phyloP scores from a whole-genome alignment of 2,888 invertebrate species.

The Drosophila anomelani region DNA sequence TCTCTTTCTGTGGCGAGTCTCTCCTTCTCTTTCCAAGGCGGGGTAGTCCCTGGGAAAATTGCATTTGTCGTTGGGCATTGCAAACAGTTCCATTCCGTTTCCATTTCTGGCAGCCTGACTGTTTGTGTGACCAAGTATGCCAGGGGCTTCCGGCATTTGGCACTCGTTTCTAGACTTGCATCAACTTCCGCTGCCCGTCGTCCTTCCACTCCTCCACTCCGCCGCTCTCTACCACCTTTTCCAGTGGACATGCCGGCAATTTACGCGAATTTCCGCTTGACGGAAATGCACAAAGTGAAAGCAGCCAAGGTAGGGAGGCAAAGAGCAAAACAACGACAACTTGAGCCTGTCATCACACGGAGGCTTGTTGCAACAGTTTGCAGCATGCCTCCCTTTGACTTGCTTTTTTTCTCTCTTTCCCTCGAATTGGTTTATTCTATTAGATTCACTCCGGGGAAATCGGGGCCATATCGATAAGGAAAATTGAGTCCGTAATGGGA shows the following conservation, averaged over 20 bases:
- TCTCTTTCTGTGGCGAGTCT: not conserved
- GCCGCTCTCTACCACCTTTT: slow-evolving; percentile 7
- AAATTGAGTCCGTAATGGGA: slow-evolving; percentile 22
- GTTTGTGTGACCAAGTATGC: slow-evolving; percentile 51
- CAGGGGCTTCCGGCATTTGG: slow-evolving; percentile 75
- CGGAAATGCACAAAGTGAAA: slow-evolving; percentile 79
- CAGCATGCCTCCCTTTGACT: not conserved
- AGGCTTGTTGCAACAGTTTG: slow-evolving; percentile 55
- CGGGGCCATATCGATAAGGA: slow-evolving; percentile 35
- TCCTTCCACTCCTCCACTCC: not conserved
- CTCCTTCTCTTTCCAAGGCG: not conserved
- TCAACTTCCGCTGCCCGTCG: slow-evolving; percentile 64
- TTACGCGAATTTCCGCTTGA: slow-evolving; percentile 77
- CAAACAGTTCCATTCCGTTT: slow-evolving; percentile 44
- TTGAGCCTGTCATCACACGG: slow-evolving; percentile 63
- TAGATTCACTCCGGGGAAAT: slow-evolving; percentile 32
- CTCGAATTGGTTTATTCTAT: slow-evolving; percentile 34
- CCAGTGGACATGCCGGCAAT: slow-evolving; percentile 73
- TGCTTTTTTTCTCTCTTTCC: not conserved
- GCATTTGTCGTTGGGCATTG: slow-evolving; percentile 53
- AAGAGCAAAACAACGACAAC: slow-evolving; percentile 49
- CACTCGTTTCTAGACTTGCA: slow-evolving; percentile 79
- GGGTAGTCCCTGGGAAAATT: slow-evolving; percentile 43
- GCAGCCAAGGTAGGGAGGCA: slow-evolving; percentile 32
- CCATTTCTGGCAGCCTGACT: slow-evolving; percentile 15